Conservation (phyloP, 1,140 invertebrate species). For the Tetragonula clypearis region DNA sequence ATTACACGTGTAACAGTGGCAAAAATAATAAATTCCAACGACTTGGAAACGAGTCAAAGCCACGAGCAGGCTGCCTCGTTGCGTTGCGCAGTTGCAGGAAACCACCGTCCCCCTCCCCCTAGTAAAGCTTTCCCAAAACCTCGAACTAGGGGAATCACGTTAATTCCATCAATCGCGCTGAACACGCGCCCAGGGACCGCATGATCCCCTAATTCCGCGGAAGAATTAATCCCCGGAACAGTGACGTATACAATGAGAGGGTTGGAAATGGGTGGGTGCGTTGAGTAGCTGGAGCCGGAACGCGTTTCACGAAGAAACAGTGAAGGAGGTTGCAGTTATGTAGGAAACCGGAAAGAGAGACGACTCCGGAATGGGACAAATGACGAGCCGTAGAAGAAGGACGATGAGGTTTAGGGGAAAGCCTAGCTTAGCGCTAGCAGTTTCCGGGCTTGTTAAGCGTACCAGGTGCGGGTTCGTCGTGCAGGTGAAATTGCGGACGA, state of each 20-base stretch:
- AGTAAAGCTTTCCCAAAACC: not conserved
- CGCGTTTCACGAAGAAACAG: not conserved
- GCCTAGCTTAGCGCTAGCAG: constrained; percentile 26
- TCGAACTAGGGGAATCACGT: constrained; percentile 2
- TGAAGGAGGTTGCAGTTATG: no score
- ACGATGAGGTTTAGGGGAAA: constrained; percentile 14
- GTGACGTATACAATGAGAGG: not conserved
- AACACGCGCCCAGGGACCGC: not conserved
- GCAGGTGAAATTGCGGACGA: constrained; percentile 9
- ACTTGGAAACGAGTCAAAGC: constrained; percentile 20
- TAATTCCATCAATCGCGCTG: constrained; percentile 33
- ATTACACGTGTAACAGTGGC: not conserved
- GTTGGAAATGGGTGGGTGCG: not conserved
- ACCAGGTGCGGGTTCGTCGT: constrained; percentile 22
- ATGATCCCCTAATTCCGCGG: constrained; percentile 27
- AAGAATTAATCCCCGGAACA: constrained; percentile 35
- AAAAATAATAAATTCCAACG: not conserved
- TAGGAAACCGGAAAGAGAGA: constrained; percentile 8
- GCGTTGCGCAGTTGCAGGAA: not conserved
- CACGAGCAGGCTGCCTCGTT: no score
- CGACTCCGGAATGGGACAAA: constrained; percentile 18
- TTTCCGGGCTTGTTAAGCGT: constrained; percentile 42
- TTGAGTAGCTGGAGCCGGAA: not conserved
- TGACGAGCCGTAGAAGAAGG: constrained; percentile 18
- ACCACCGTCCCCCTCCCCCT: no score